These are phyloP conservation scores for Lasioglossum vierecki DNA, from an alignment of 2,888 invertebrate genomes.

Conservation along the genomic window DNA sequence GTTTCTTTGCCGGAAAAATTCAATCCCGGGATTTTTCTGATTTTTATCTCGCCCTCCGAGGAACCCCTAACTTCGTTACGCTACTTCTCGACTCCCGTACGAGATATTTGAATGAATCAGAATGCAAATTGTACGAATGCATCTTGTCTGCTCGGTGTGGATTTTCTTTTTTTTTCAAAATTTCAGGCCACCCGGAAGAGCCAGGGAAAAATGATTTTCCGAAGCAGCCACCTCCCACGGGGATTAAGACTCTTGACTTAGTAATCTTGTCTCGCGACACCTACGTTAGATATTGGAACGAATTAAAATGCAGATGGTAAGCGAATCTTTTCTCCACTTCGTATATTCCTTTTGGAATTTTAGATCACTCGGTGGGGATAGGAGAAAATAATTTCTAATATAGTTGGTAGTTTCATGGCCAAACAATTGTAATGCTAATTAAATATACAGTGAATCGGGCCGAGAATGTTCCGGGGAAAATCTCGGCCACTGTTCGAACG, in stretches of 20 bases:
- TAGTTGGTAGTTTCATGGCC: too few species aligned
- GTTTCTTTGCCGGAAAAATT: not conserved
- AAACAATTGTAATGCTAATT: not conserved
- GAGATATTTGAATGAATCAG: not conserved
- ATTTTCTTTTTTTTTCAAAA: not conserved
- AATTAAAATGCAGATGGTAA: not conserved
- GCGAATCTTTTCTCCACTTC: not conserved
- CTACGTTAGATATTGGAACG: not conserved
- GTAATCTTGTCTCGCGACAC: not conserved
- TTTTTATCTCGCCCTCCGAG: not conserved
- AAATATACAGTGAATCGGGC: not conserved
- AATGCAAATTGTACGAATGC: not conserved
- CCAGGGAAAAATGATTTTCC: not conserved
- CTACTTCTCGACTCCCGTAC: not conserved
- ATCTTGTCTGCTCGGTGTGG: not conserved
- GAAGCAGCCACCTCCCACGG: not conserved
- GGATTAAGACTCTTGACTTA: not conserved
- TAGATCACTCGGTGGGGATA: too few species aligned
- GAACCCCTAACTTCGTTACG: not conserved
- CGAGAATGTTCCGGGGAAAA: not conserved
- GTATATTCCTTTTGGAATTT: not conserved
- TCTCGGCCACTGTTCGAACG: not conserved
- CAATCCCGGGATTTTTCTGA: not conserved
- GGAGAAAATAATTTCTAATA: not conserved
- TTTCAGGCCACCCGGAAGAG: not conserved